Percentiles rank a stretch among this genome's conserved stretches.
phyloP scores from a whole-genome alignment of 2,888 invertebrate genomes.

The Tipula lateralis region DNA sequence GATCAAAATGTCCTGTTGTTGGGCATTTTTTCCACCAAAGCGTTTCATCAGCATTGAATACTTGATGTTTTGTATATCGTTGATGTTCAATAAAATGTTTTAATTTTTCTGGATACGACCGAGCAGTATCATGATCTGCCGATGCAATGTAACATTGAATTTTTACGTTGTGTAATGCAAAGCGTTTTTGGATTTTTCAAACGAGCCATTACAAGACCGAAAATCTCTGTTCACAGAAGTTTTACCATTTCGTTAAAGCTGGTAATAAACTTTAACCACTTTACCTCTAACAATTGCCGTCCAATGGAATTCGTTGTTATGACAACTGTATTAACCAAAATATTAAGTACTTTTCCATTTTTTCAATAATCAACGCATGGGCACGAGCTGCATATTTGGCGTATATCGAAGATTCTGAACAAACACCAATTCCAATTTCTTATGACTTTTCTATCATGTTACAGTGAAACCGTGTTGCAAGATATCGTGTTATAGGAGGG shows the following conservation, averaged over 20 bases:
- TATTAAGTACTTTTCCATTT: constrained; percentile 29
- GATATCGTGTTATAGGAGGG: not conserved
- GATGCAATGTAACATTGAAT: constrained; percentile 35
- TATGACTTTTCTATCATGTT: constrained; percentile 33
- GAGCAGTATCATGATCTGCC: constrained; percentile 34
- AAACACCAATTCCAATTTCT: constrained; percentile 36
- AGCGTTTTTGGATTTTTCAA: constrained; percentile 35
- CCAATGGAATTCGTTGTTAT: constrained; percentile 37
- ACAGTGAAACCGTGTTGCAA: not conserved
- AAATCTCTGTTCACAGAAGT: constrained; percentile 33
- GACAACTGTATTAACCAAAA: constrained; percentile 35
- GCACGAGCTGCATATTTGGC: not conserved
- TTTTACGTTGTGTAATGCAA: constrained; percentile 35
- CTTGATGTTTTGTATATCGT: not conserved
- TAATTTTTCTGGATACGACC: constrained; percentile 33
- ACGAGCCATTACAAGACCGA: constrained; percentile 34
- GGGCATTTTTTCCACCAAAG: no score
- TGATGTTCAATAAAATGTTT: constrained; percentile 32
- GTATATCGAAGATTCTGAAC: no score
- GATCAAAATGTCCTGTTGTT: no score
- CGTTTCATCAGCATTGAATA: no score
- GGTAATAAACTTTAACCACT: constrained; percentile 36
- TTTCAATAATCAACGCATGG: not conserved
- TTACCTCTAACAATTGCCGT: constrained; percentile 35
- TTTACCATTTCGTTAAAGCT: constrained; percentile 37